Conservation (phyloP, 1,140 invertebrate genomes). For the Pseudobourletiella spinata region DNA sequence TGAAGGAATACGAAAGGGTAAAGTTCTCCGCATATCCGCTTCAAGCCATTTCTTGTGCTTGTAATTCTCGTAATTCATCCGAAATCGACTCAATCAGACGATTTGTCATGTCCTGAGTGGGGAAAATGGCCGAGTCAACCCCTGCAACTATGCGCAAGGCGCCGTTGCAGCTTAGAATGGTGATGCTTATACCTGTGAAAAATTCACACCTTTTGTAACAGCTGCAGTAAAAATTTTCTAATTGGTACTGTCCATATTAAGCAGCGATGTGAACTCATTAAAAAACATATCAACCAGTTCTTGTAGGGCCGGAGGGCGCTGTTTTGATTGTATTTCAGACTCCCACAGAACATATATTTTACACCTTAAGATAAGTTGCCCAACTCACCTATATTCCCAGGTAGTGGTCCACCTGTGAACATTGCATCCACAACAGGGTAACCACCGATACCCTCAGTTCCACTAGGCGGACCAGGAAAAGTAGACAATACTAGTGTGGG, state of each 20-base stretch:
- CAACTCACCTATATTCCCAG: conserved; percentile 29
- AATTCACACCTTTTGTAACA: neutral
- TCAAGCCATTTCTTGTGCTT: conserved; percentile 1
- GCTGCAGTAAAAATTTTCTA: neutral
- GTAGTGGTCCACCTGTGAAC: conserved; percentile 29
- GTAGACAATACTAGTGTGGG: conserved; percentile 33
- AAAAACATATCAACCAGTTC: neutral
- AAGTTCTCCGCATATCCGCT: too few species aligned
- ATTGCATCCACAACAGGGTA: conserved; percentile 28
- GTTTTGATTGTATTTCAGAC: too few species aligned
- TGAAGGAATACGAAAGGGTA: too few species aligned
- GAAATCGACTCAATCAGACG: conserved; percentile 19
- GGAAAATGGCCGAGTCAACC: conserved; percentile 23
- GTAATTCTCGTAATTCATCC: conserved; percentile 10
- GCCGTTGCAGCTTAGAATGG: conserved; percentile 26
- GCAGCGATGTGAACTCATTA: neutral
- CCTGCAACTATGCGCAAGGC: conserved; percentile 22
- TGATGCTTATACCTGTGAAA: conserved; percentile 25
- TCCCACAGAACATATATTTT: too few species aligned
- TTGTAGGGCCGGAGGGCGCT: too few species aligned
- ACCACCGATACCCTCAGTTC: conserved; percentile 19
- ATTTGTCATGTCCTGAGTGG: conserved; percentile 22
- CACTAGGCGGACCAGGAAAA: conserved; percentile 29
- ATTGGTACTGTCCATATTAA: neutral
- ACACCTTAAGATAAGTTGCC: too few species aligned